phyloP scores from a whole-genome alignment of 2,888 invertebrate genomes.

The Coecobrya sp. region DNA sequence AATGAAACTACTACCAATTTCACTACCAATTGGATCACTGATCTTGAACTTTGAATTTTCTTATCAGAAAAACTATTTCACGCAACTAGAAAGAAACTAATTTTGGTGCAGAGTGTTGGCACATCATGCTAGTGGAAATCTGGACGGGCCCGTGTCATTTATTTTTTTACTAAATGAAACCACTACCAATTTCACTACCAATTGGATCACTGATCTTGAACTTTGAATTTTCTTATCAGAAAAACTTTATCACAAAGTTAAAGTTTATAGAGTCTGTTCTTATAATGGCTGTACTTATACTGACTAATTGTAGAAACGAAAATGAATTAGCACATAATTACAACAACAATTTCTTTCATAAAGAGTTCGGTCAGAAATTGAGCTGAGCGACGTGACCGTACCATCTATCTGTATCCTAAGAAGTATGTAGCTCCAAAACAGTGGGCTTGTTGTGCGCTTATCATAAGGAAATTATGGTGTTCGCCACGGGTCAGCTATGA shows the following conservation, averaged over 20 bases:
- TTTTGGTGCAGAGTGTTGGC: no score
- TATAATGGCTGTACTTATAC: conserved; percentile 10
- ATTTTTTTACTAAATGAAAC: background rate
- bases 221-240: conserved; percentile 39
- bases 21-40: no score
- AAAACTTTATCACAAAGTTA: background rate
- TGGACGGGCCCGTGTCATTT: background rate
- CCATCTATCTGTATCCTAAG: background rate
- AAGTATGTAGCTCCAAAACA: background rate
- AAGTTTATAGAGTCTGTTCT: conserved; percentile 1
- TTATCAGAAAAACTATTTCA: conserved; percentile 10
- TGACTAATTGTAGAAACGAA: conserved; percentile 63
- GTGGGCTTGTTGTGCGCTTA: conserved; percentile 13
- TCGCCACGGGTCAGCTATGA: conserved; percentile 5
- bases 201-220: conserved; percentile 45
- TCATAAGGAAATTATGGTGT: background rate
- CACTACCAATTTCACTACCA: background rate
- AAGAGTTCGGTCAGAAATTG: background rate
- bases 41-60: conserved; percentile 48
- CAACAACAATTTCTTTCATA: conserved; percentile 41
- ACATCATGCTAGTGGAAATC: no score
- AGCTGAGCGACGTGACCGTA: background rate
- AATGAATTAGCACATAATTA: conserved; percentile 66
- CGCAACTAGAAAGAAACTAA: no score
- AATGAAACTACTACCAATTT: background rate